Base-by-base conservation (phyloP, 2,888 invertebrate genomes). In the Lymantria dispar region DNA sequence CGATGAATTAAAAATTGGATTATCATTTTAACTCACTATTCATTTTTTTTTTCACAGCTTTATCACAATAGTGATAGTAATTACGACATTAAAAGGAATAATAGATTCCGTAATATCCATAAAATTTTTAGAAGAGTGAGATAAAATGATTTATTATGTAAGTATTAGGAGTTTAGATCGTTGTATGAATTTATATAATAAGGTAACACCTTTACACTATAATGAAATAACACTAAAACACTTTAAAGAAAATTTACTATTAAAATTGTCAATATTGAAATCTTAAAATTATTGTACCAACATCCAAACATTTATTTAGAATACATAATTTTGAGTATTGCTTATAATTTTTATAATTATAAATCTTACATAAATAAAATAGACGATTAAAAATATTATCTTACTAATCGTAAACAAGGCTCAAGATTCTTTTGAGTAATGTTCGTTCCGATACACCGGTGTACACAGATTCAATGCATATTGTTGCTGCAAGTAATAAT, bases 321-420 rank as follows among this genome's bases (percentile, higher is more conserved):
- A 52, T 22, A 22, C 5, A 52, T 51, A 65, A 53, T 48, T 47
- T 52, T 67, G 66, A 74, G 75, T 88, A 87, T 88, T 88, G 85
- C 88, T 88, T 85, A 80, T 60, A 72, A 68, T 76, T 75, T 75
- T n/a, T 63, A 78, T 74, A 76, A 72, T 70, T 77, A 76, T 62
- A 64, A 74, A 68, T 72, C 60, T 72, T 68, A 74, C 62, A 40
- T 63, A 64, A 70, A 62, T 65, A 46, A 66, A 65, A 57, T 50
- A 58, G 29, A 40, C 58, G 53, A 56, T 64, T 56, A 57, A 64
- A 60, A 62, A 72, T 63, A 72, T 68, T 41, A 14, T 22, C 15
- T 61, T 51, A 54, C 70, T 67, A 70, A 56, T 58, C 66, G 62
- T 50, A 57, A 72, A 72, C 72, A 79, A 80, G 78, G 75, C 78